Evolutionary conservation across 2,797 vertebrate genomes (phyloP).

Genomic region (Molossus alvarezi): DNA sequence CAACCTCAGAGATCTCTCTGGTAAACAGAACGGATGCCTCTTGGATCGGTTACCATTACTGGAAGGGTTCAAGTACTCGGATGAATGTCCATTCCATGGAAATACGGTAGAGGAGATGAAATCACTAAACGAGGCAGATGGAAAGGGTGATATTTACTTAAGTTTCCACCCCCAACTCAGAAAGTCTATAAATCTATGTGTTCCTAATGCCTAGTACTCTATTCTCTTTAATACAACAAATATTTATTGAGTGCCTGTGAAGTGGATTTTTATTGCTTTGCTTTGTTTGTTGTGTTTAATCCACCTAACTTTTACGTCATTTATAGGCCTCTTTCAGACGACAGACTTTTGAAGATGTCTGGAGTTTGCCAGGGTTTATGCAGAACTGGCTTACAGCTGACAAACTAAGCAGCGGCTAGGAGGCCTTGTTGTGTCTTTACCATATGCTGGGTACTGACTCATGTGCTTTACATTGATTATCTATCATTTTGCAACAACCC

Average conservation of each 20-base stretch:
- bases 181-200: background rate
- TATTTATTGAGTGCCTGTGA: background rate
- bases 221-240: conserved; percentile 44
- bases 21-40: background rate
- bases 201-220: conserved; percentile 20
- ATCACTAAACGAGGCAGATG: background rate
- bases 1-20: background rate
- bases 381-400: conserved; percentile 27
- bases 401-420: background rate
- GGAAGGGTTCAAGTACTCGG: background rate
- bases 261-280: conserved; percentile 46
- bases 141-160: conserved; percentile 1
- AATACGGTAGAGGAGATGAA: background rate
- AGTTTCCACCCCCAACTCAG: background rate
- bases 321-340: background rate
- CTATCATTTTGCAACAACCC: background rate
- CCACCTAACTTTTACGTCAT: background rate
- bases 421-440: background rate
- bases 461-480: background rate
- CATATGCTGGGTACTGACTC: background rate
- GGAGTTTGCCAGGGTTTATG: conserved; percentile 24
- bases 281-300: conserved; percentile 54
- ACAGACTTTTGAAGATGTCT: background rate
- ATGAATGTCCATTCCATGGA: background rate
- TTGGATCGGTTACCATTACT: background rate